Evolutionary conservation across 2,113 vertebrate species (phyloP).

Genomic region (Herpetotheres cachinnans): DNA sequence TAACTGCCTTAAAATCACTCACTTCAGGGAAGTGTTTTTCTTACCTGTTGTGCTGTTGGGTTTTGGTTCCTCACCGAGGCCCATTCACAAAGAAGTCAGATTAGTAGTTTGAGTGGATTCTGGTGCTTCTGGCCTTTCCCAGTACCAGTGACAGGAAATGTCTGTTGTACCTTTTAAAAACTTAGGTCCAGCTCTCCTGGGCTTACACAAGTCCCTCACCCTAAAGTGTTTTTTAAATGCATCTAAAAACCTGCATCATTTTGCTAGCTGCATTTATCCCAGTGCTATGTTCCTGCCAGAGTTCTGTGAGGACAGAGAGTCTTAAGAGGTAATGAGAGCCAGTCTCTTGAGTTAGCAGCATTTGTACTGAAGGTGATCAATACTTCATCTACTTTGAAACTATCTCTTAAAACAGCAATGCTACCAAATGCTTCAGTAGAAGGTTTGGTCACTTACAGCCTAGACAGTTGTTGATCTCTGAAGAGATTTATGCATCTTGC

Average conservation of each 20-base stretch:
- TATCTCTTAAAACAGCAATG: background rate
- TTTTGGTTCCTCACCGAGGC: background rate
- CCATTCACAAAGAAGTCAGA: background rate
- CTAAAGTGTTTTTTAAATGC: background rate
- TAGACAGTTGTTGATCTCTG: background rate
- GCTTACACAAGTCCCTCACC: background rate
- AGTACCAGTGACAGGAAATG: background rate
- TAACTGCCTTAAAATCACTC: background rate
- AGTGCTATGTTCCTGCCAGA: background rate
- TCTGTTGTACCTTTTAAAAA: background rate
- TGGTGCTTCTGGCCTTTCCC: background rate
- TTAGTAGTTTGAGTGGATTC: background rate
- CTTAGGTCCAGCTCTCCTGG: background rate
- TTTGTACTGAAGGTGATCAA: background rate
- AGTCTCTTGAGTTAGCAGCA: background rate
- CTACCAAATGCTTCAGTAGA: background rate
- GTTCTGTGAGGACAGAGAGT: background rate
- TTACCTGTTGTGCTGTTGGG: background rate
- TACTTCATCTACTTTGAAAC: background rate
- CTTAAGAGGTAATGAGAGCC: background rate
- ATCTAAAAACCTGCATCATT: background rate
- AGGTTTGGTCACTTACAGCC: background rate
- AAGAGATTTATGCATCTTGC: background rate
- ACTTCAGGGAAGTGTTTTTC: background rate
- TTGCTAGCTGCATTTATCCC: background rate